Conservation (phyloP, 2,113 vertebrate species). For the Trichechus manatus region DNA sequence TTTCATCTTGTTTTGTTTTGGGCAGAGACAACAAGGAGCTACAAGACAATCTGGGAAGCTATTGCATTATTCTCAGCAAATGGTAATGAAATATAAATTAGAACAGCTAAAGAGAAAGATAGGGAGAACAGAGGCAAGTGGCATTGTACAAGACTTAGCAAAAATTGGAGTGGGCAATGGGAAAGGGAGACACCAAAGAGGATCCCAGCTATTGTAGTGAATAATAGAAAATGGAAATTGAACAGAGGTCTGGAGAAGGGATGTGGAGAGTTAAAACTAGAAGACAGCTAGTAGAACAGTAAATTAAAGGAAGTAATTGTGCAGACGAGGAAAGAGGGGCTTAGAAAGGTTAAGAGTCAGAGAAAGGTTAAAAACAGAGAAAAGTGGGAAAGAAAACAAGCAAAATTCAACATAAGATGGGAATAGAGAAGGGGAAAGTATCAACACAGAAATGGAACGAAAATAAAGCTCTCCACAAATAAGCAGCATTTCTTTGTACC, state of each 20-base stretch:
- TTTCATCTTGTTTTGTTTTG: constrained; percentile 10
- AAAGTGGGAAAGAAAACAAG: background rate
- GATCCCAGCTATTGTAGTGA: background rate
- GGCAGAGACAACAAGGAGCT: background rate
- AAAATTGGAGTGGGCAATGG: background rate
- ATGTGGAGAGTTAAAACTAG: background rate
- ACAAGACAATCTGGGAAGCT: background rate
- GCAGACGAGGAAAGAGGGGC: background rate
- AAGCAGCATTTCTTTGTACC: constrained; percentile 14
- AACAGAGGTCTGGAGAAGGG: background rate
- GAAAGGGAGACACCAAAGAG: background rate
- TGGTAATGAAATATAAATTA: constrained; percentile 22
- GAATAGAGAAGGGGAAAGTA: background rate
- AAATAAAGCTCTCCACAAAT: constrained; percentile 36
- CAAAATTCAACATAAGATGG: background rate
- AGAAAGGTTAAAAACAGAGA: background rate
- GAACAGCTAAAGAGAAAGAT: background rate
- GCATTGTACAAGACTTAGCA: background rate
- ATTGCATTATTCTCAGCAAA: background rate
- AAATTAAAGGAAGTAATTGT: background rate
- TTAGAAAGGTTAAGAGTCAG: background rate
- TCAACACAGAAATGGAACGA: constrained; percentile 21
- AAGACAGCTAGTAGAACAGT: background rate
- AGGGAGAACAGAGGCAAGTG: background rate
- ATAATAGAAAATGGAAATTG: background rate